These are phyloP conservation scores for Parapsyche elsis DNA, from an alignment of 1,140 invertebrate genomes.

Conservation along the genomic window DNA sequence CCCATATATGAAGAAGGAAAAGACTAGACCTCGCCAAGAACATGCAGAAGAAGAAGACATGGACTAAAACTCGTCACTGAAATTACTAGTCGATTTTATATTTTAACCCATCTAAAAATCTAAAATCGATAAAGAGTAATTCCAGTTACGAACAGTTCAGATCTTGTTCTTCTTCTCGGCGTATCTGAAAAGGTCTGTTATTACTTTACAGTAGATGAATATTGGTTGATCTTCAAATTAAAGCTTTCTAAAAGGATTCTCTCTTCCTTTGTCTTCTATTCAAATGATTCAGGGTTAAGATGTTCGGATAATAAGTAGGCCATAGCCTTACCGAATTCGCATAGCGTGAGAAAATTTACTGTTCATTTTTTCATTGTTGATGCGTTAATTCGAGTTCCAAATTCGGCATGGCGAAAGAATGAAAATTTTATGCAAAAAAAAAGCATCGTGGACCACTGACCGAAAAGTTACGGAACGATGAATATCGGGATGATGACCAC, in stretches of 20 bases:
- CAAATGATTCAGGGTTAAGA: neutral
- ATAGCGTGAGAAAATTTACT: neutral
- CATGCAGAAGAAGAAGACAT: too few relatives aligned
- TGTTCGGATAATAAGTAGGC: neutral
- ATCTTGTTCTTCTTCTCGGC: neutral
- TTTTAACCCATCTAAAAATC: neutral
- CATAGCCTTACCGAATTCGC: neutral
- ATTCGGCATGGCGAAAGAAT: neutral
- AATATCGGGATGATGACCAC: conserved; percentile 26
- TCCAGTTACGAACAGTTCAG: neutral
- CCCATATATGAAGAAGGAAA: too few relatives aligned
- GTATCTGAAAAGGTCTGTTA: too few relatives aligned
- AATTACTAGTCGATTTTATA: too few relatives aligned
- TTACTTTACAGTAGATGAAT: too few relatives aligned
- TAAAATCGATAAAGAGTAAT: neutral
- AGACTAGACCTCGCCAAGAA: too few relatives aligned
- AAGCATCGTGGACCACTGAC: conserved; percentile 51
- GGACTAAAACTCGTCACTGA: too few relatives aligned
- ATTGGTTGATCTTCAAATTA: too few relatives aligned
- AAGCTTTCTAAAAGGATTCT: neutral
- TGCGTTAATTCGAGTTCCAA: neutral
- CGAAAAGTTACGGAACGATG: conserved; percentile 52
- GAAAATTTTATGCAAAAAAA: neutral
- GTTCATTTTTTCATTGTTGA: conserved; percentile 6
- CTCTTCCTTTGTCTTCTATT: neutral